These are phyloP conservation scores for Tursiops truncatus DNA, from an alignment of 2,113 vertebrate genomes.

Conservation along the genomic window DNA sequence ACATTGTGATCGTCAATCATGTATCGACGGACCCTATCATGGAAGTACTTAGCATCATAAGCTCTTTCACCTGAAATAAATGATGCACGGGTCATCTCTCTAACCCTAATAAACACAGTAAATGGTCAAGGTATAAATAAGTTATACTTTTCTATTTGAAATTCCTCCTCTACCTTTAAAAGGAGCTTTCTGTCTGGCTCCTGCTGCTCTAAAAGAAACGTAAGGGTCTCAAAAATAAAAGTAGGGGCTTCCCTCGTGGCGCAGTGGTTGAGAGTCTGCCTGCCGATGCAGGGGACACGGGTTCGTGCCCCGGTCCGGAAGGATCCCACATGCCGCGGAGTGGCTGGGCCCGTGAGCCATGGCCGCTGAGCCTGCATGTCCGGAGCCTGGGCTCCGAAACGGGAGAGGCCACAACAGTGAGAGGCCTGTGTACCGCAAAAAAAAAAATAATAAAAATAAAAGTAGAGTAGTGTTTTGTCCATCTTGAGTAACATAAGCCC, in stretches of 20 bases:
- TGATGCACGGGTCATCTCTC: neutral
- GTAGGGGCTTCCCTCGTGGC: too few species aligned
- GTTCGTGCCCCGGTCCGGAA: too few species aligned
- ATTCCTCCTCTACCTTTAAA: neutral
- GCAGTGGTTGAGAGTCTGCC: too few species aligned
- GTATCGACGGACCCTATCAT: slow-evolving; percentile 91
- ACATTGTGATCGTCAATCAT: slow-evolving; percentile 97
- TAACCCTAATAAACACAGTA: neutral
- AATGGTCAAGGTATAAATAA: neutral
- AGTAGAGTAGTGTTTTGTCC: neutral
- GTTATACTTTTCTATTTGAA: neutral
- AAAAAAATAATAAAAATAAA: neutral
- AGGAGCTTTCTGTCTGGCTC: neutral
- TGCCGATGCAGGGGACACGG: too few species aligned
- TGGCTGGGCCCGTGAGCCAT: too few species aligned
- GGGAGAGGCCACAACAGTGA: too few species aligned
- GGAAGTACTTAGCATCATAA: slow-evolving; percentile 94
- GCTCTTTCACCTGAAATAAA: slow-evolving; percentile 91
- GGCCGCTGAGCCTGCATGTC: too few species aligned
- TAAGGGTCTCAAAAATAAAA: neutral
- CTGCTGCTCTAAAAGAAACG: neutral
- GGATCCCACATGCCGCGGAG: too few species aligned
- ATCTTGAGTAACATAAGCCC: neutral
- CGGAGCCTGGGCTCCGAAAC: too few species aligned
- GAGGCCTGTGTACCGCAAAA: too few species aligned